Conservation (phyloP, 2,797 vertebrate species). For the Phylloscopus collybita region DNA sequence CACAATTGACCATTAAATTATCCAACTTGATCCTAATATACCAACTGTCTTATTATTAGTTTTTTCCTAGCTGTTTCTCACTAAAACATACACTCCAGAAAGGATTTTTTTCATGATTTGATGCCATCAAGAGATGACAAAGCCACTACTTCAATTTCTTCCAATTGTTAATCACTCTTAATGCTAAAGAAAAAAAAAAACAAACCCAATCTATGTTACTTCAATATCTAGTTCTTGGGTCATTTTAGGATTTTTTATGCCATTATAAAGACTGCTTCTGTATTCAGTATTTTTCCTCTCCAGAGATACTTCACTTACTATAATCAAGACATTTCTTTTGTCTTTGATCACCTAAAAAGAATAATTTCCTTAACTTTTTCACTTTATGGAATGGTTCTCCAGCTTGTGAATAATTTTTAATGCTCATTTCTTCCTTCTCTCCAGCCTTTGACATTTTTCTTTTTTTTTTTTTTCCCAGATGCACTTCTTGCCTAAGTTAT, state of each 20-base stretch:
- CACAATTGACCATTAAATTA: not conserved
- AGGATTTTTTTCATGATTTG: not conserved
- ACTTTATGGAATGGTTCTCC: not conserved
- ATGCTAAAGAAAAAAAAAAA: not conserved
- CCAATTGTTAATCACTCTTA: not conserved
- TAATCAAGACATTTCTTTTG: not conserved
- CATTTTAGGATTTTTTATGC: not conserved
- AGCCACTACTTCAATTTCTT: not conserved
- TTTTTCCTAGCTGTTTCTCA: not conserved
- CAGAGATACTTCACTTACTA: not conserved
- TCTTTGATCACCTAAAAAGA: not conserved
- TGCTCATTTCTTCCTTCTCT: constrained; percentile 1
- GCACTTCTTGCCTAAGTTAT: constrained; percentile 27
- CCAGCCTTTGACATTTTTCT: not conserved
- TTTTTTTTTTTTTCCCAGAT: not conserved
- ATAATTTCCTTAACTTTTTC: not conserved
- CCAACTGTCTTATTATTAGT: not conserved
- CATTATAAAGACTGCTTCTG: not conserved
- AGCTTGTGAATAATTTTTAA: not conserved
- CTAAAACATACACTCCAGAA: not conserved
- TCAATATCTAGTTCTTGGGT: not conserved
- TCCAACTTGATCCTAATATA: not conserved
- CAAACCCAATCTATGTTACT: not conserved
- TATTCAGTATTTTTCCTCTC: not conserved
- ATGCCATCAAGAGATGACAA: not conserved